Evolutionary conservation across 2,888 invertebrate genomes (phyloP).

Genomic region (Platycheirus rosarum): DNA sequence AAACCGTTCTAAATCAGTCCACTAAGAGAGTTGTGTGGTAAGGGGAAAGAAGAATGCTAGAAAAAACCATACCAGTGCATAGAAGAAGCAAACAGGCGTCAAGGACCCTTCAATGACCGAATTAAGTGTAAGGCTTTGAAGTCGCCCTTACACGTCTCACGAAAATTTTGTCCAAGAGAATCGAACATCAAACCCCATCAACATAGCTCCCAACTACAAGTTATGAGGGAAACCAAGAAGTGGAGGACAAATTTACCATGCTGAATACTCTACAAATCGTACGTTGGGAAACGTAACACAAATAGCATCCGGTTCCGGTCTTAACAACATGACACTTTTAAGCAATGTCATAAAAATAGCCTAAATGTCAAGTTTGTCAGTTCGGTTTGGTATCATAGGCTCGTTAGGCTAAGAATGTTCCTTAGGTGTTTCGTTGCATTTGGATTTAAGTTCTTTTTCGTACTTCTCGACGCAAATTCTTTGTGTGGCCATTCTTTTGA

Average conservation of each 20-base stretch:
- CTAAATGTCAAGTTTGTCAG: slow-evolving; percentile 72
- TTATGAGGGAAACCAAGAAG: neutral
- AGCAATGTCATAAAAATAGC: slow-evolving; percentile 69
- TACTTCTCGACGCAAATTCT: neutral
- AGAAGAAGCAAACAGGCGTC: slow-evolving; percentile 41
- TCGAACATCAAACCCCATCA: neutral
- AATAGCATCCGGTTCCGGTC: slow-evolving; percentile 73
- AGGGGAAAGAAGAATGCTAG: neutral
- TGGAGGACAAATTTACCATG: slow-evolving; percentile 56
- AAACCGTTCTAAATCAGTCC: slow-evolving; percentile 30
- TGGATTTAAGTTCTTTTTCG: neutral
- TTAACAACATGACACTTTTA: slow-evolving; percentile 73
- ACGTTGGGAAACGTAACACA: slow-evolving; percentile 73
- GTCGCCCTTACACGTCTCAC: slow-evolving; percentile 67
- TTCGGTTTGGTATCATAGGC: slow-evolving; percentile 32
- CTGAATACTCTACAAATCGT: slow-evolving; percentile 67
- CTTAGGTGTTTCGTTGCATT: slow-evolving; percentile 24
- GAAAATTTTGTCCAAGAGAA: slow-evolving; percentile 41
- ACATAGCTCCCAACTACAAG: neutral
- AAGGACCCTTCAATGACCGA: slow-evolving; percentile 71
- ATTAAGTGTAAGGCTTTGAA: slow-evolving; percentile 67
- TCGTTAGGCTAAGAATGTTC: neutral
- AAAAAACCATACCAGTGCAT: neutral
- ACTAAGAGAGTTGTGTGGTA: neutral
- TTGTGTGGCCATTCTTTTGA: neutral